Conservation (phyloP, 2,888 invertebrate species). For the Pilophorus perplexus region DNA sequence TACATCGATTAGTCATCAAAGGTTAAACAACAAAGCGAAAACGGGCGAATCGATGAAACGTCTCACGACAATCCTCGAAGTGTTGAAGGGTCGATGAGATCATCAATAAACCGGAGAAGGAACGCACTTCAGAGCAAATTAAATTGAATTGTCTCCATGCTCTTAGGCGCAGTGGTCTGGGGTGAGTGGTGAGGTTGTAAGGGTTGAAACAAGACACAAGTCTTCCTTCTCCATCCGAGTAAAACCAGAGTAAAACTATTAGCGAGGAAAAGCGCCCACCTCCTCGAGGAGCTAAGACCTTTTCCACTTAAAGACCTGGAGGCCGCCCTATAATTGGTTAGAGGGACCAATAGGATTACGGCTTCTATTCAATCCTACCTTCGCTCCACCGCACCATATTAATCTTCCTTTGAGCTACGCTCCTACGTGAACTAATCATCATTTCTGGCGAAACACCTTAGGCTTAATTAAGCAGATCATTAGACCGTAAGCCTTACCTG, state of each 20-base stretch:
- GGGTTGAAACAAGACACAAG: background rate
- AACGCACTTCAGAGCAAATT: too few species aligned
- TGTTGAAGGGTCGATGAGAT: too few species aligned
- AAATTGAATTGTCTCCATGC: too few species aligned
- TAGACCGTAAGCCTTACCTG: conserved; percentile 24
- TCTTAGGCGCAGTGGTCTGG: too few species aligned
- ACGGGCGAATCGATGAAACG: too few species aligned
- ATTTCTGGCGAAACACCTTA: conserved; percentile 26
- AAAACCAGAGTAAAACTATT: conserved; percentile 35
- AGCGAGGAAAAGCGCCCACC: conserved; percentile 30
- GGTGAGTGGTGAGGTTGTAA: background rate
- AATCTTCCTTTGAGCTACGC: conserved; percentile 30
- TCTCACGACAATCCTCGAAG: too few species aligned
- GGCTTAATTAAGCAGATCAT: conserved; percentile 30
- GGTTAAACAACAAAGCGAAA: too few species aligned
- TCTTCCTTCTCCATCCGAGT: conserved; percentile 16
- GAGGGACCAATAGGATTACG: conserved; percentile 38
- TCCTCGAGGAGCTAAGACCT: conserved; percentile 30
- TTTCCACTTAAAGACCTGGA: conserved; percentile 37
- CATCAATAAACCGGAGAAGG: too few species aligned
- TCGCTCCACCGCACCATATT: conserved; percentile 6
- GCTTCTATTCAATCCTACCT: conserved; percentile 28
- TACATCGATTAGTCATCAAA: too few species aligned
- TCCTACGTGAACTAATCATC: conserved; percentile 36
- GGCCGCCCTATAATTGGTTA: conserved; percentile 36